Evolutionary conservation across 2,113 vertebrate species (phyloP), one percentile per base, ranked within the genome.

Genomic region (Aegypius monachus): DNA sequence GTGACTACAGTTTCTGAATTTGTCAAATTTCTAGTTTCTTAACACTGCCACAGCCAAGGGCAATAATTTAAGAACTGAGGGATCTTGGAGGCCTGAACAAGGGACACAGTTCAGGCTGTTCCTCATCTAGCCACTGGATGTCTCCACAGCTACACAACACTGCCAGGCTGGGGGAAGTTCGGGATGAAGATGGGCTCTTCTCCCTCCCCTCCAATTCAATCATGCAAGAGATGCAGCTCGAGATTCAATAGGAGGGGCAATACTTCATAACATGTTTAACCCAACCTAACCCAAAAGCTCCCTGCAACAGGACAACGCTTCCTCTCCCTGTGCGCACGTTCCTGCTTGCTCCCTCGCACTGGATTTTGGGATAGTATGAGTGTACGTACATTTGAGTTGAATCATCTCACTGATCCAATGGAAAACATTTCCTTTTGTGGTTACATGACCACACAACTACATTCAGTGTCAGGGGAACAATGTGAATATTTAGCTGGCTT

Each of bases 391-490:
- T 83, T 83, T 32, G 62, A 52, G 87, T 75, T 93, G 91, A 97
- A 96, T 95, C 91, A 96, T 84, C 89, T 72, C 65, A 19, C 68
- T n/a, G 68, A 91, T 52, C 61, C 3, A 2, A 20, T 9, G 32
- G 74, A 88, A 96, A 94, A 94, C 84, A 94, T 79, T 94, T 93
- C 95, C 95, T 93, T 93, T 85, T 94, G 90, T 93, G 90, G 93
- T 85, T 88, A 87, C 70, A 22, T 0, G 59, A 47, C 83, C 77
- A 77, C 65, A 81, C 48, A 7, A 13, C 45, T 31, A 67, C 47
- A 22, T 13, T 52, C 81, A 40, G 27, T 7, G 43, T 42, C 79
- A 81, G 22, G 32, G 23, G 43, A 92, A 88, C 40, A 77, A 68
- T 4, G 31, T 0, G 43, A 91, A 43, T 43, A 72, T 48, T 79